A percentile compares a stretch with the other conserved stretches of the same genome.
These are phyloP conservation scores for Glaucidium brasilianum DNA, from an alignment of 2,113 vertebrate species.

Conservation along the genomic window DNA sequence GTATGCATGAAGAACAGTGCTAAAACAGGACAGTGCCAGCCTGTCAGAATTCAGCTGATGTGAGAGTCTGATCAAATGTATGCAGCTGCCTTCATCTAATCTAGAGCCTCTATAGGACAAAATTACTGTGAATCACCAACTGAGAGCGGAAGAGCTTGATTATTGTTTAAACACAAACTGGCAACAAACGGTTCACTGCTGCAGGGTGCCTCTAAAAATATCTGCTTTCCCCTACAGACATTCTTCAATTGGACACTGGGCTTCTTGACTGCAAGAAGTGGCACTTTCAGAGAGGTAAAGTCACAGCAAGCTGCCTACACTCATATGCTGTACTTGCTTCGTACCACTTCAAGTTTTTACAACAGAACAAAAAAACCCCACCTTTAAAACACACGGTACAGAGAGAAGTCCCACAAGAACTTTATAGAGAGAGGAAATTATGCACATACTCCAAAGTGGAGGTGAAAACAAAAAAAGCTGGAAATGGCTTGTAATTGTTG, in stretches of 20 bases:
- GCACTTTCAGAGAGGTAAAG: neutral
- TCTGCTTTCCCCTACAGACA: neutral
- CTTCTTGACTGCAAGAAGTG: neutral
- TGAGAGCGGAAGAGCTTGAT: neutral
- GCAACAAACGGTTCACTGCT: neutral
- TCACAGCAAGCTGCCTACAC: neutral
- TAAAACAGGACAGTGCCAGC: conserved; percentile 1
- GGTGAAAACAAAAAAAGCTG: neutral
- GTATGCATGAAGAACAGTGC: neutral
- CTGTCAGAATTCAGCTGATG: neutral
- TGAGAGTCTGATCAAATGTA: conserved; percentile 5
- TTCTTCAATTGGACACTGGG: neutral
- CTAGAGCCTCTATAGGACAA: neutral
- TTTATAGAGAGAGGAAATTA: neutral
- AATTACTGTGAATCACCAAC: conserved; percentile 28
- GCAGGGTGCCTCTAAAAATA: neutral
- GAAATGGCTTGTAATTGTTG: neutral
- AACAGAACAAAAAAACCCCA: neutral
- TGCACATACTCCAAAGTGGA: neutral
- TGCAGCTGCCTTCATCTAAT: neutral
- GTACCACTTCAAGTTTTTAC: neutral
- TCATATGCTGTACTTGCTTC: neutral
- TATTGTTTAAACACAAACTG: neutral
- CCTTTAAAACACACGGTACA: neutral
- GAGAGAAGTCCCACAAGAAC: neutral